Percentiles rank a stretch among this genome's conserved stretches.
These are phyloP conservation scores for Chloebia gouldiae DNA, from an alignment of 2,113 vertebrate genomes.

Conservation along the genomic window DNA sequence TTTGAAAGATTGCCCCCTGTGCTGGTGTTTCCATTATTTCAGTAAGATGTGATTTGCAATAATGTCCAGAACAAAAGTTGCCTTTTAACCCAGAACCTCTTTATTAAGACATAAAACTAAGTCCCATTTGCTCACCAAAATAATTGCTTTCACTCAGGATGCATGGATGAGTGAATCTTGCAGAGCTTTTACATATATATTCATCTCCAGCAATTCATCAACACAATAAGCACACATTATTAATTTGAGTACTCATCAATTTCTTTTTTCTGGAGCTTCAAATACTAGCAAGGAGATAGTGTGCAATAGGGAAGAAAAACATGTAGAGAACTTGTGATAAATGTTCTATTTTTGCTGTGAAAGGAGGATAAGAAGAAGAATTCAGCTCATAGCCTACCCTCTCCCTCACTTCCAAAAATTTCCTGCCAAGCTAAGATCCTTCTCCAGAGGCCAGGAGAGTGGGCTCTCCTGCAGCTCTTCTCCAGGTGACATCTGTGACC, in stretches of 20 bases:
- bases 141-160: conserved; percentile 37
- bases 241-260: conserved; percentile 53
- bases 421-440: neutral
- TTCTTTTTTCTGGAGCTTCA: conserved; percentile 23
- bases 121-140: conserved; percentile 13
- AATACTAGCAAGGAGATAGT: conserved; percentile 25
- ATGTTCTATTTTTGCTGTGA: conserved; percentile 42
- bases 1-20: neutral
- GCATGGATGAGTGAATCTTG: conserved; percentile 37
- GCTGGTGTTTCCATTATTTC: neutral
- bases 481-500: neutral
- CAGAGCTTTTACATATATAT: conserved; percentile 51
- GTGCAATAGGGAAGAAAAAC: conserved; percentile 33
- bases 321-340: conserved; percentile 27
- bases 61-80: neutral
- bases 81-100: neutral
- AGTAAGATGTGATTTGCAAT: neutral
- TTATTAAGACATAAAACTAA: neutral
- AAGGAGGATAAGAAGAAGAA: neutral
- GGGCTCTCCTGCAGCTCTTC: neutral
- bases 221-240: conserved; percentile 55
- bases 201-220: conserved; percentile 53
- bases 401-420: neutral
- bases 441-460: neutral
- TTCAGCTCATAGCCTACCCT: neutral